Evolutionary conservation across 2,113 vertebrate species (phyloP).

Genomic region (Oxyruncus cristatus): DNA sequence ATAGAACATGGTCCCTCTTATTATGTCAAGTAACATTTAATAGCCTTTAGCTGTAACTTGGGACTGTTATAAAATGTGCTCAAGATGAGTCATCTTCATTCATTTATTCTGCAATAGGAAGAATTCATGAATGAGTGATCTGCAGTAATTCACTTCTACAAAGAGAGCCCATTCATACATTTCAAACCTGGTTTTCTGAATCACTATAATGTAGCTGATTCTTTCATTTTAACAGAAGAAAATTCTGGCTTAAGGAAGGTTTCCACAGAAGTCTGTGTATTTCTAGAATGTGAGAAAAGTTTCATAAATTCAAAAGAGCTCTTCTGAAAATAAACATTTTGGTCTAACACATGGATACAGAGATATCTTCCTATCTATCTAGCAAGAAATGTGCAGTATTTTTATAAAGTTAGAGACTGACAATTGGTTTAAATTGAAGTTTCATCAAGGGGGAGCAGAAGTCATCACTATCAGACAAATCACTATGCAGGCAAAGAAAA

Average conservation of each 20-base stretch:
- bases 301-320: not conserved
- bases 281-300: not conserved
- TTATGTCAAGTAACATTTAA: constrained; percentile 71
- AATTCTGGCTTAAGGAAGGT: constrained; percentile 20
- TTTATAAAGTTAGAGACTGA: not conserved
- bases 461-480: not conserved
- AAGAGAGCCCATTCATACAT: constrained; percentile 66
- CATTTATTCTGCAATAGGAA: constrained; percentile 52
- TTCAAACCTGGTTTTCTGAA: constrained; percentile 59
- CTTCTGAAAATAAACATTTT: constrained; percentile 5
- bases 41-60: constrained; percentile 65
- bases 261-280: constrained; percentile 12
- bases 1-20: constrained; percentile 63
- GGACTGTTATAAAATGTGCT: constrained; percentile 57
- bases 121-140: constrained; percentile 73
- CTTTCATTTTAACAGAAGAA: constrained; percentile 50
- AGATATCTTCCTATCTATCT: not conserved
- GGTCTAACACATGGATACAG: not conserved
- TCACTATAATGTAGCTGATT: constrained; percentile 48
- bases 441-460: not conserved
- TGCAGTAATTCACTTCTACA: constrained; percentile 65
- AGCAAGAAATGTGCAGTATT: not conserved
- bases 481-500: not conserved
- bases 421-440: constrained; percentile 7
- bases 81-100: constrained; percentile 70